phyloP scores from a whole-genome alignment of 2,888 invertebrate species.

The Zhuqinia jingwanae region DNA sequence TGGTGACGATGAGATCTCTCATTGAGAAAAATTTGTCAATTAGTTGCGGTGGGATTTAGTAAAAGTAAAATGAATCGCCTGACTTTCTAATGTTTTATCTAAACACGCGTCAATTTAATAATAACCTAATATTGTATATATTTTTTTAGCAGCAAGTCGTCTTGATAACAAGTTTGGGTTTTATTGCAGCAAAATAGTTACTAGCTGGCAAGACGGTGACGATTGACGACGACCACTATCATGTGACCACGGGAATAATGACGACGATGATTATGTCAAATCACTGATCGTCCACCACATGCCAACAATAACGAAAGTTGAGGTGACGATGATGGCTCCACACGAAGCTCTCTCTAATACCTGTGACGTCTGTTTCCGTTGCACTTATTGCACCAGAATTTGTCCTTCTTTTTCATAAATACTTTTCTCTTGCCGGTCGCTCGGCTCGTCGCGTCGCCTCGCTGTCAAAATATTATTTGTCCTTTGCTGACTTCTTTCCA shows the following conservation, averaged over 20 bases:
- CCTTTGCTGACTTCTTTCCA: neutral
- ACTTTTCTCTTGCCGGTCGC: neutral
- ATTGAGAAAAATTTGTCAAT: slow-evolving; percentile 63
- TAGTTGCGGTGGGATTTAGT: slow-evolving; percentile 23
- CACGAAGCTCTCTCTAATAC: neutral
- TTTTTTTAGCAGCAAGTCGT: too few relatives aligned
- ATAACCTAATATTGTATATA: too few relatives aligned
- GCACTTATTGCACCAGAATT: neutral
- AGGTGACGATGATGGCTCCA: too few relatives aligned
- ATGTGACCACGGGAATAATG: slow-evolving; percentile 17
- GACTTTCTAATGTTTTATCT: too few relatives aligned
- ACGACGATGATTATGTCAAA: slow-evolving; percentile 13
- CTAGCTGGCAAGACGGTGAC: slow-evolving; percentile 16
- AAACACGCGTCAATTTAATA: too few relatives aligned
- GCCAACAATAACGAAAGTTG: neutral
- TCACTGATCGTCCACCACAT: slow-evolving; percentile 28
- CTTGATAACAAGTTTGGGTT: too few relatives aligned
- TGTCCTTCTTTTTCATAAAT: neutral
- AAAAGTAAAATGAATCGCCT: slow-evolving; percentile 6
- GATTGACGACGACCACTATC: neutral
- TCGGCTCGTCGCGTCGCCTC: neutral
- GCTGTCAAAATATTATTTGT: slow-evolving; percentile 11
- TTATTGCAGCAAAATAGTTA: neutral
- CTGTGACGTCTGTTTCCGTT: neutral
- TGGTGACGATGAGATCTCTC: slow-evolving; percentile 64